Percentiles rank a stretch among this genome's conserved stretches.
Evolutionary conservation across 2,888 invertebrate species (phyloP).

Genomic region (Cephus pygmeus): DNA sequence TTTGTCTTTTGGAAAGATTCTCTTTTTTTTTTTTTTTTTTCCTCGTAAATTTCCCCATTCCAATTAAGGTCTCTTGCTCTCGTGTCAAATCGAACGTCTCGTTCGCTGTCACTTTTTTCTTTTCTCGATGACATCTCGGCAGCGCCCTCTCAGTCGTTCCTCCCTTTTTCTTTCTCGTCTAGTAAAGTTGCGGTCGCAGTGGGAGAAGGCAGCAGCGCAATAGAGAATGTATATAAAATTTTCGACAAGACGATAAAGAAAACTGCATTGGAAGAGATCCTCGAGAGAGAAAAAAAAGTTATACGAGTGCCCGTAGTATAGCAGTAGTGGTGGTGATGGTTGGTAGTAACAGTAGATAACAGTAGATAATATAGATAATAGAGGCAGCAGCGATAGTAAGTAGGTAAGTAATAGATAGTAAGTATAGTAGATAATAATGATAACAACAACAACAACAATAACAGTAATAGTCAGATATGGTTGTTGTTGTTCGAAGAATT

Average conservation of each 20-base stretch:
- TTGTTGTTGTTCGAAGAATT: slow-evolving; percentile 23
- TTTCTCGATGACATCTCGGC: too few relatives aligned
- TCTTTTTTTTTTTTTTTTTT: too few relatives aligned
- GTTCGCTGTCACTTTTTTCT: too few relatives aligned
- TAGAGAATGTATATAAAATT: slow-evolving; percentile 56
- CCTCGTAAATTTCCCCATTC: too few relatives aligned
- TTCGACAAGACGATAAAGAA: slow-evolving; percentile 55
- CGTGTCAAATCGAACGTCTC: too few relatives aligned
- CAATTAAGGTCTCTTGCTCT: too few relatives aligned
- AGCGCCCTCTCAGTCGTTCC: too few relatives aligned
- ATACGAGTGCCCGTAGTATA: slow-evolving; percentile 31
- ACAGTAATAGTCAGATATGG: slow-evolving; percentile 12
- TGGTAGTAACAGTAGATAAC: slow-evolving; percentile 21
- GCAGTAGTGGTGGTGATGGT: slow-evolving; percentile 13
- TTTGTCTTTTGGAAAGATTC: too few relatives aligned
- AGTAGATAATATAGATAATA: slow-evolving; percentile 26
- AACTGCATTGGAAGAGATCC: slow-evolving; percentile 50
- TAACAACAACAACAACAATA: slow-evolving; percentile 8
- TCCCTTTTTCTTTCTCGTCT: too few relatives aligned
- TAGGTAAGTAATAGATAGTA: too few relatives aligned
- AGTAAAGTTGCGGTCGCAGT: slow-evolving; percentile 51
- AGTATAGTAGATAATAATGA: neutral
- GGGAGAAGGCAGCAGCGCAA: slow-evolving; percentile 58
- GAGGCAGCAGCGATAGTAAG: slow-evolving; percentile 40
- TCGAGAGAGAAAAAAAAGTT: slow-evolving; percentile 27